Conservation (phyloP, 2,888 invertebrate genomes). For the Drosophila nr. perissopoda region DNA sequence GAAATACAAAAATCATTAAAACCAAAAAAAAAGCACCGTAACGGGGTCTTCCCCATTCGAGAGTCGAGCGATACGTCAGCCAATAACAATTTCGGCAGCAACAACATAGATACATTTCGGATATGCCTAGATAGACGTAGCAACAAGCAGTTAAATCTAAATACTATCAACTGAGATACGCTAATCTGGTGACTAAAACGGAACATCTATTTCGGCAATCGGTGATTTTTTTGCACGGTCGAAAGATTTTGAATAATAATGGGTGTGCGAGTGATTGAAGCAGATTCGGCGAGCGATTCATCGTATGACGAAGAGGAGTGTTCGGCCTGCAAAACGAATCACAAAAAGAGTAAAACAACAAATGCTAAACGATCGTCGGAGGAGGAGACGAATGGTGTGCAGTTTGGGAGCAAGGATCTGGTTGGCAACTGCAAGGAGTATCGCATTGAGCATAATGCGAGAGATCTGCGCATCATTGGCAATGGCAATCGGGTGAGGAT, state of each 20-base stretch:
- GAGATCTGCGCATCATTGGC: constrained; percentile 82
- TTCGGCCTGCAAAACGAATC: constrained; percentile 48
- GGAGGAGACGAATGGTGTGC: constrained; percentile 19
- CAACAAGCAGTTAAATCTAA: constrained; percentile 20
- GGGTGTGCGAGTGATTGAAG: constrained; percentile 75
- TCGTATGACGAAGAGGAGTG: constrained; percentile 76
- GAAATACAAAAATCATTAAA: neutral
- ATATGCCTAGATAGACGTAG: constrained; percentile 39
- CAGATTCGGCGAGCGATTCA: constrained; percentile 77
- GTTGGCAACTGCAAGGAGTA: constrained; percentile 84
- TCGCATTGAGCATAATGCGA: constrained; percentile 80
- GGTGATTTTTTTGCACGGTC: constrained; percentile 65
- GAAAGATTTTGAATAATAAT: constrained; percentile 57
- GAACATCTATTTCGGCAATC: constrained; percentile 25
- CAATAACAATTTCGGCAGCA: constrained; percentile 20
- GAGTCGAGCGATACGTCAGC: constrained; percentile 30
- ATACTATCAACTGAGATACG: constrained; percentile 11
- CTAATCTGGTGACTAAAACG: constrained; percentile 40
- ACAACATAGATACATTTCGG: constrained; percentile 50
- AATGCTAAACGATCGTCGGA: constrained; percentile 29
- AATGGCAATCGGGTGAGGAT: constrained; percentile 84
- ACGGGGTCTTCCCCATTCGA: constrained; percentile 52
- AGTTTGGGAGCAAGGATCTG: constrained; percentile 70
- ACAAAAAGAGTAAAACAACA: constrained; percentile 36
- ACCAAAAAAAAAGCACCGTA: constrained; percentile 27